phyloP scores from a whole-genome alignment of 2,888 invertebrate genomes.

The Uloborus plumipes region DNA sequence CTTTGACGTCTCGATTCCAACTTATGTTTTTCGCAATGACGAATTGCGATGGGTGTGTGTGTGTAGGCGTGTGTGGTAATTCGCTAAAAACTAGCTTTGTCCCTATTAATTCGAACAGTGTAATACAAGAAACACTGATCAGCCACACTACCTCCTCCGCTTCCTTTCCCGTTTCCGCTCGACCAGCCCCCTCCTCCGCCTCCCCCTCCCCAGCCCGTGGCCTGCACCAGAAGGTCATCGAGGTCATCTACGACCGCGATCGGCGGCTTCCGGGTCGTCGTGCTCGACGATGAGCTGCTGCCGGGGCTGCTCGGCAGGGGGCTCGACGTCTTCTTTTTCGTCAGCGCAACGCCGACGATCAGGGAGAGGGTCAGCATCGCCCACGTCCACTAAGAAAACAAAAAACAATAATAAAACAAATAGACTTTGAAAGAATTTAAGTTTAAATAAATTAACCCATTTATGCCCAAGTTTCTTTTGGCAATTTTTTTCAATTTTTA shows the following conservation, averaged over 20 bases:
- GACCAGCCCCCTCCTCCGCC: constrained; percentile 31
- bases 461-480: too few species aligned
- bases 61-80: too few species aligned
- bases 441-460: too few species aligned
- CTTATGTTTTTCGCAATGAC: too few species aligned
- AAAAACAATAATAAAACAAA: too few species aligned
- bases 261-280: constrained; percentile 30
- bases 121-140: neutral
- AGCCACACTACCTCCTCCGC: constrained; percentile 17
- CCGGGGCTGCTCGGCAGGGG: neutral
- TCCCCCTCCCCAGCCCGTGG: constrained; percentile 40
- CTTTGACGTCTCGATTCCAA: too few species aligned
- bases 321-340: constrained; percentile 44
- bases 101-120: neutral
- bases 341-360: constrained; percentile 47
- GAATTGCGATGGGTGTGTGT: too few species aligned
- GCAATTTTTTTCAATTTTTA: too few species aligned
- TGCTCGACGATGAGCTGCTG: neutral
- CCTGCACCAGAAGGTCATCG: constrained; percentile 54
- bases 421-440: too few species aligned
- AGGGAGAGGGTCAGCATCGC: constrained; percentile 50
- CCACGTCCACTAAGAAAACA: constrained; percentile 50
- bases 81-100: too few species aligned
- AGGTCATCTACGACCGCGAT: constrained; percentile 50
- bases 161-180: constrained; percentile 13